Percentiles rank a stretch among this genome's conserved stretches.
phyloP scores from a whole-genome alignment of 2,797 vertebrate genomes.

The Tangara arthus region DNA sequence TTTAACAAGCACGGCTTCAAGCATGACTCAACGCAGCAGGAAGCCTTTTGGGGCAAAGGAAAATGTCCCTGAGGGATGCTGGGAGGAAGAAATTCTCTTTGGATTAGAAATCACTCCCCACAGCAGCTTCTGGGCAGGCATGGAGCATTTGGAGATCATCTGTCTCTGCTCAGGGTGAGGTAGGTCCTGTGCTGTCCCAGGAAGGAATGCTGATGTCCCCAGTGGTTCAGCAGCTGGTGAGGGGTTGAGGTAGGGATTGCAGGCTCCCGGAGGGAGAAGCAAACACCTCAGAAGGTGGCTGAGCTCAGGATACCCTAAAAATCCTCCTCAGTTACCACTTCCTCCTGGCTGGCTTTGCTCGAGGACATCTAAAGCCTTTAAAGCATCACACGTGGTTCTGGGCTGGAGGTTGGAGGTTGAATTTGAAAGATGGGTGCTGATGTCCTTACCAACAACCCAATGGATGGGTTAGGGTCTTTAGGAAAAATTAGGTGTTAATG shows the following conservation, averaged over 20 bases:
- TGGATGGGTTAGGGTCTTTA: background rate
- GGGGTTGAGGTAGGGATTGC: background rate
- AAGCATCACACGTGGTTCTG: fast-evolving
- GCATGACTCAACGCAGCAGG: background rate
- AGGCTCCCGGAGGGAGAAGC: background rate
- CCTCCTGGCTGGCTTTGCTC: background rate
- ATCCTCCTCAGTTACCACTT: background rate
- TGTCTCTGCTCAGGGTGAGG: background rate
- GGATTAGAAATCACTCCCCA: background rate
- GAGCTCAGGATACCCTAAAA: background rate
- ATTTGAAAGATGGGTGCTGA: background rate
- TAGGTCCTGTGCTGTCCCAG: background rate
- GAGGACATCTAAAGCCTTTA: background rate
- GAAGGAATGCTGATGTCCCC: background rate
- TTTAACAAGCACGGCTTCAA: background rate
- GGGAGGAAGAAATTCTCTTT: background rate
- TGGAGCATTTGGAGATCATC: background rate
- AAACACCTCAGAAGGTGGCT: background rate
- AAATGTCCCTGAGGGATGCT: background rate
- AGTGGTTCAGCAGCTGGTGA: background rate
- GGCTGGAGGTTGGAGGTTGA: background rate
- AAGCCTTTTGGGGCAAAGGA: background rate
- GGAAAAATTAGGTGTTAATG: background rate
- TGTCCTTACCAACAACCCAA: background rate
- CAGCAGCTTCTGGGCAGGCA: background rate